These are phyloP conservation scores for Tadarida brasiliensis DNA, from an alignment of 2,797 vertebrate genomes.

Conservation along the genomic window DNA sequence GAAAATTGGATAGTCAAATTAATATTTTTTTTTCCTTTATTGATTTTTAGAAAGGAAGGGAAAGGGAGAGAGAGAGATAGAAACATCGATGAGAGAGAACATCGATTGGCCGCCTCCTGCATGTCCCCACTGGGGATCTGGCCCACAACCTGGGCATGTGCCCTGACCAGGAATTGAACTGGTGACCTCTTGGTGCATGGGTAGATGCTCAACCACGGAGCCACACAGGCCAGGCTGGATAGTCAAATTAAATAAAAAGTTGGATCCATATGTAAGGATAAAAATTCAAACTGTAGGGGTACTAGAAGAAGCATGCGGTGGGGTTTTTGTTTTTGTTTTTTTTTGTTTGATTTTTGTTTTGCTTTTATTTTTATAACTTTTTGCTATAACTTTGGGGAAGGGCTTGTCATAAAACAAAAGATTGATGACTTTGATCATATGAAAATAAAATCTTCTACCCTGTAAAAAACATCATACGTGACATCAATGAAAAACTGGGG, in stretches of 20 bases:
- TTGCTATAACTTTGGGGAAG: not conserved
- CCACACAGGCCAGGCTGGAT: not conserved
- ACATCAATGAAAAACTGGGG: not conserved
- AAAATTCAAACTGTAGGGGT: not conserved
- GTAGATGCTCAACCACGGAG: too few relatives aligned
- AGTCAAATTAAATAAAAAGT: constrained; percentile 6
- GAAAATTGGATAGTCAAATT: not conserved
- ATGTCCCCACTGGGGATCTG: too few relatives aligned
- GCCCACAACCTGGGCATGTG: too few relatives aligned
- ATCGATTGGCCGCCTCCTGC: too few relatives aligned
- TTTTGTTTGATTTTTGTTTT: not conserved
- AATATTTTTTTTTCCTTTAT: too few relatives aligned
- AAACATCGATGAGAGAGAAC: too few relatives aligned
- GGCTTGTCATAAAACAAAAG: not conserved
- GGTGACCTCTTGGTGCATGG: too few relatives aligned
- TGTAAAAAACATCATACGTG: not conserved
- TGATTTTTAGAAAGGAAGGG: too few relatives aligned
- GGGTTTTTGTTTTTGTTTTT: not conserved
- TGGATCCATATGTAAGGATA: not conserved
- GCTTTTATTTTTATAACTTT: not conserved
- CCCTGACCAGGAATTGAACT: too few relatives aligned
- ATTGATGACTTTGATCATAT: not conserved
- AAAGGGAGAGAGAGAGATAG: too few relatives aligned
- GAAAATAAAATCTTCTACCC: not conserved
- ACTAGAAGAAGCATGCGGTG: not conserved